Conservation (phyloP, 1,140 invertebrate genomes). For the Drosophila novamexicana region DNA sequence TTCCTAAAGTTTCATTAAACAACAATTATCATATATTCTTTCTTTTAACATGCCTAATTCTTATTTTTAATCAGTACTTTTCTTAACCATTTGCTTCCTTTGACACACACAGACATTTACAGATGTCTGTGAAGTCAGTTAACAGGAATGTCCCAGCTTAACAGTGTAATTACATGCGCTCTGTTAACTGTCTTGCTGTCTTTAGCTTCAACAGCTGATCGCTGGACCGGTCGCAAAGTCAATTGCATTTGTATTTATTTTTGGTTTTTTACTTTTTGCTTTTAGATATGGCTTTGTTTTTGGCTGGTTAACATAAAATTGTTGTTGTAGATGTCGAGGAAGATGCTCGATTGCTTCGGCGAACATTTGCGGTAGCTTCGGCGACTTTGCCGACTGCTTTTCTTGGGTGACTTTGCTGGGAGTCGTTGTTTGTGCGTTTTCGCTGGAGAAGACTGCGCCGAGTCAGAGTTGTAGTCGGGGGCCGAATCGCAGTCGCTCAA, state of each 20-base stretch:
- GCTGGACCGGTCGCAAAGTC: conserved; percentile 63
- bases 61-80: background rate
- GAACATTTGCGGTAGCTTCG: conserved; percentile 47
- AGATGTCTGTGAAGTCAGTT: background rate
- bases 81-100: no score
- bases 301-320: conserved; percentile 47
- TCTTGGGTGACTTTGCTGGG: conserved; percentile 47
- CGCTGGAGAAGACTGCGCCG: conserved; percentile 41
- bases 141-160: conserved; percentile 37
- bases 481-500: conserved; percentile 54
- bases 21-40: background rate
- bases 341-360: conserved; percentile 50
- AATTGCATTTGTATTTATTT: conserved; percentile 46
- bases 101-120: no score
- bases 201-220: conserved; percentile 55
- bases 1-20: background rate
- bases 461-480: conserved; percentile 50
- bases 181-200: conserved; percentile 26
- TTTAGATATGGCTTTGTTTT: conserved; percentile 11
- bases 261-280: conserved; percentile 7
- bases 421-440: conserved; percentile 56
- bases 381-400: conserved; percentile 46
- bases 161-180: conserved; percentile 5
- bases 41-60: background rate
- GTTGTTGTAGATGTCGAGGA: conserved; percentile 58